These are phyloP conservation scores for Megatriorchis doriae DNA, from an alignment of 2,113 vertebrate species.

Conservation along the genomic window DNA sequence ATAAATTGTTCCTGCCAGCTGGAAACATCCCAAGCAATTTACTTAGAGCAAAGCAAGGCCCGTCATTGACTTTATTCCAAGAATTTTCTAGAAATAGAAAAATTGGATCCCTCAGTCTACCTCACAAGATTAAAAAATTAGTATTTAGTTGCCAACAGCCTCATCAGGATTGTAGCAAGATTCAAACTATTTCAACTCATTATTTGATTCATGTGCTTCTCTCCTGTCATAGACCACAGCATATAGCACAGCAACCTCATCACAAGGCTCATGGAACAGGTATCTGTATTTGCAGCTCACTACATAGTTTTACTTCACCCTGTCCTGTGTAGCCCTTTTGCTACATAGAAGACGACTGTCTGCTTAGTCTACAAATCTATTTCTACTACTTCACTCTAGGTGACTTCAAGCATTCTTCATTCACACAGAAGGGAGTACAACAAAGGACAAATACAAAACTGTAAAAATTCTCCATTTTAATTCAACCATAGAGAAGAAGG, in stretches of 20 bases:
- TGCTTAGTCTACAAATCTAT: not conserved
- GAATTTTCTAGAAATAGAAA: not conserved
- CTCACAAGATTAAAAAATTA: not conserved
- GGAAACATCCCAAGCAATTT: not conserved
- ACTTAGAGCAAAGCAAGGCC: not conserved
- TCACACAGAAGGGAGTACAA: not conserved
- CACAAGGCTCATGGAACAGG: not conserved
- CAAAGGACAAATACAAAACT: not conserved
- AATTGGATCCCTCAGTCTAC: not conserved
- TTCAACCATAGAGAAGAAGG: not conserved
- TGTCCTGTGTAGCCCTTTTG: accelerated
- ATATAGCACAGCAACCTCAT: accelerated
- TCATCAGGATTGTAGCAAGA: not conserved
- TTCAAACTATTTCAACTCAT: not conserved
- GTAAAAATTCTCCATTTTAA: not conserved
- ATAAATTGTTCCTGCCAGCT: not conserved
- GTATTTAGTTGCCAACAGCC: not conserved
- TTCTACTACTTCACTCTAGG: too few species aligned
- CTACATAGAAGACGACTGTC: accelerated
- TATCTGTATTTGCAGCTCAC: not conserved
- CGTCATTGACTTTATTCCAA: not conserved
- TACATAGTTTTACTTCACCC: accelerated
- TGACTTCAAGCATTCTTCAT: not conserved
- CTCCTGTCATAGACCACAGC: not conserved
- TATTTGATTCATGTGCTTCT: accelerated